A percentile compares a stretch with the other conserved stretches of the same genome.
phyloP scores from a whole-genome alignment of 2,797 vertebrate genomes.

The Gastrophryne carolinensis region DNA sequence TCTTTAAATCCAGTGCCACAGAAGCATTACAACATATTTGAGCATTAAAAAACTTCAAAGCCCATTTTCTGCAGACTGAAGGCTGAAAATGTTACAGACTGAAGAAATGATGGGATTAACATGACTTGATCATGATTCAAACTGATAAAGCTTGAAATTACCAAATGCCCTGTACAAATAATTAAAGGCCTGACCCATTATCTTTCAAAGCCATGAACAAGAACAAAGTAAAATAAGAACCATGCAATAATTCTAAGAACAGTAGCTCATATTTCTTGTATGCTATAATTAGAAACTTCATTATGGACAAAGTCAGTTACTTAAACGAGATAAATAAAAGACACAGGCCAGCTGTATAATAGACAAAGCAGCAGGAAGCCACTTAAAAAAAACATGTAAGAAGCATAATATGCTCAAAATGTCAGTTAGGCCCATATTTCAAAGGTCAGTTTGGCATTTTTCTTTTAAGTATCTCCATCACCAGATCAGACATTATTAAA shows the following conservation, averaged over 20 bases:
- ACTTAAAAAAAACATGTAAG: no score
- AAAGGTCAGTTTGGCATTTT: no score
- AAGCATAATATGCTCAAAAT: no score
- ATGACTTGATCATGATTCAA: conserved; percentile 19
- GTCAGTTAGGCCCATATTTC: no score
- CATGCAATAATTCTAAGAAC: not conserved
- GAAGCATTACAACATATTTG: conserved; percentile 9
- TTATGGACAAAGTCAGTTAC: not conserved
- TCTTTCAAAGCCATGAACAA: not conserved
- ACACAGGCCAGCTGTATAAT: no score
- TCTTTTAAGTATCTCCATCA: no score
- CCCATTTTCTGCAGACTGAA: not conserved
- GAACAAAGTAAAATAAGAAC: not conserved
- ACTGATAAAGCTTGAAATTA: conserved; percentile 10
- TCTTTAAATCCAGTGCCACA: not conserved
- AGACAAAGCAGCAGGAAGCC: no score
- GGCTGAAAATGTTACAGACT: not conserved
- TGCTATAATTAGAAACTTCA: conserved; percentile 1
- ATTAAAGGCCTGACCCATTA: conserved; percentile 11
- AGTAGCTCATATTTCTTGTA: not conserved
- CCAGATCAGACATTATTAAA: no score
- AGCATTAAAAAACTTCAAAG: conserved; percentile 24
- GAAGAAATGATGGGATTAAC: not conserved
- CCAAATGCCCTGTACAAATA: conserved; percentile 10
- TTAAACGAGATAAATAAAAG: no score